A percentile compares a stretch with the other conserved stretches of the same genome.
These are phyloP conservation scores for Timema podura DNA, from an alignment of 2,888 invertebrate species.

Conservation along the genomic window DNA sequence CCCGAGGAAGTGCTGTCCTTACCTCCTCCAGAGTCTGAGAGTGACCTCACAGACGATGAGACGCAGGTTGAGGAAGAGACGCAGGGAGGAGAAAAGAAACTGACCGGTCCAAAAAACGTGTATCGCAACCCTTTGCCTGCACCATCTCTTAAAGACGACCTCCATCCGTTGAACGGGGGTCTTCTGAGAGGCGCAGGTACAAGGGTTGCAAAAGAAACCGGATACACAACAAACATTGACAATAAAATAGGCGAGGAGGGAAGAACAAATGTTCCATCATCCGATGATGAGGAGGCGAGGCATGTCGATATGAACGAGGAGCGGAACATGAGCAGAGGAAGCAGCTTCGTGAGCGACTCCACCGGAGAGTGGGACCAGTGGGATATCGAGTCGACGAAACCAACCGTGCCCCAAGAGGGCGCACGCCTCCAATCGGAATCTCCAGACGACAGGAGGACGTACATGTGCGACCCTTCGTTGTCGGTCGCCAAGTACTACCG, in stretches of 20 bases:
- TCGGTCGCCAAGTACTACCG: conserved; percentile 31
- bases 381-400: conserved; percentile 18
- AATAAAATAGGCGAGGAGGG: background rate
- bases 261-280: no score
- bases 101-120: conserved; percentile 50
- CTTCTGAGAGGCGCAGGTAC: conserved; percentile 22
- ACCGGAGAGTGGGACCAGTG: conserved; percentile 22
- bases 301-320: no score
- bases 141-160: conserved; percentile 47
- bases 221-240: background rate
- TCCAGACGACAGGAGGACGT: conserved; percentile 18
- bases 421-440: background rate
- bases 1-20: conserved; percentile 40
- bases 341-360: conserved; percentile 14
- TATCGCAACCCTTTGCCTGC: conserved; percentile 53
- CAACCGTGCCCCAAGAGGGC: background rate
- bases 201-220: conserved; percentile 30
- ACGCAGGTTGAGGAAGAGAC: conserved; percentile 33
- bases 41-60: conserved; percentile 28
- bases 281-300: no score
- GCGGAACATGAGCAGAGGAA: background rate
- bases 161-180: conserved; percentile 11
- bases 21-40: conserved; percentile 31
- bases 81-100: conserved; percentile 30
- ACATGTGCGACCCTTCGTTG: conserved; percentile 28